Conservation (phyloP, 2,113 vertebrate genomes). For the Vireo altiloquus region DNA sequence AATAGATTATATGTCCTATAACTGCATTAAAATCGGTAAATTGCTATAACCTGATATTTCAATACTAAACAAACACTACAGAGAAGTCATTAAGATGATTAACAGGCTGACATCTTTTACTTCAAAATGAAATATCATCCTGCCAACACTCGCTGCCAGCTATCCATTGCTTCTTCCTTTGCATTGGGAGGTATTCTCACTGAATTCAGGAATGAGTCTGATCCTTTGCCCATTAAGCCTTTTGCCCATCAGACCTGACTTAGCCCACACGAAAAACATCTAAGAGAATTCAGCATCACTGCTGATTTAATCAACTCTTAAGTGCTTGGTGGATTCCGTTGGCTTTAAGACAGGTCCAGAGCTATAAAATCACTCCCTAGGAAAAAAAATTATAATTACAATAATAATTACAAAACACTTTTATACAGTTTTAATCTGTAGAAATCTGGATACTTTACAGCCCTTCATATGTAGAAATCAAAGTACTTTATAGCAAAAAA, state of each 20-base stretch:
- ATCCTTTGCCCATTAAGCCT: background rate
- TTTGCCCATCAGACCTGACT: background rate
- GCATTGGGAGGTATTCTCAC: background rate
- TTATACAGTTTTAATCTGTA: background rate
- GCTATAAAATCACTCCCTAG: background rate
- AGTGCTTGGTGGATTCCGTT: background rate
- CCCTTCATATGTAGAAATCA: background rate
- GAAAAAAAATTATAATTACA: background rate
- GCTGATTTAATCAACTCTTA: background rate
- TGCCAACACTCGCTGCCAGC: background rate
- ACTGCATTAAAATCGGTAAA: background rate
- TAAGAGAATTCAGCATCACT: background rate
- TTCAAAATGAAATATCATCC: background rate
- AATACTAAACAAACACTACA: background rate
- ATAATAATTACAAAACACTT: background rate
- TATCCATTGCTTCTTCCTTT: background rate
- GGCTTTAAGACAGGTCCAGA: background rate
- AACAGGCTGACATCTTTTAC: background rate
- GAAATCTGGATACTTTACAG: background rate
- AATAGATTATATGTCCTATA: background rate
- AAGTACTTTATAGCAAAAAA: background rate
- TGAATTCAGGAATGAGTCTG: background rate
- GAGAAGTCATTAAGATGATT: background rate
- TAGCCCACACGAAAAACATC: background rate
- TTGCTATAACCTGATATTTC: conserved; percentile 2